Base-by-base conservation (phyloP, 2,888 invertebrate species). In the Troides helena region DNA sequence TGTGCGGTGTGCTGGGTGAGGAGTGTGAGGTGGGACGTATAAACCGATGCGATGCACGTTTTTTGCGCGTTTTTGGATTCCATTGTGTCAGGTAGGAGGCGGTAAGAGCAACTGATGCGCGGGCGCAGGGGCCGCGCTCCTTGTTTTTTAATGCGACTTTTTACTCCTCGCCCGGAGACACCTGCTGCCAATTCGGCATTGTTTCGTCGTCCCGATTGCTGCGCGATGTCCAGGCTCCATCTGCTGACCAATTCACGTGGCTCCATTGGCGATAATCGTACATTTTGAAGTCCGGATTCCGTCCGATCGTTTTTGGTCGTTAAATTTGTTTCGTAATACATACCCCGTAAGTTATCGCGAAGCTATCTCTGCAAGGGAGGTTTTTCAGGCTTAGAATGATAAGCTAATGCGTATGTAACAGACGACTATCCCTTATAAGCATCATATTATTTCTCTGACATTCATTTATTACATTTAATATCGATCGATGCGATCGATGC, bases 21-120 rank as follows among this genome's bases (percentile, higher is more conserved):
- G 74, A 72, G 74, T 74, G 75, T 71, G 73, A 73, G 73, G 67
- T 25, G 72, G 75, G 82, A 72, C 77, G 77, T 80, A 86, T 86
- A 86, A 87, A 87, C 87, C 82, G 78, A 76, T 71, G 78, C 79
- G 79, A 77, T 80, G 73, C 71, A 72, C 73, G 83, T 86, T 87
- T 88, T 89, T 81, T 81, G 74, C 84, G 73, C 67, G 64, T 86
- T 87, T 87, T 88, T 78, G 84, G 79, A 88, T 89, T 75, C 88
- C 87, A 77, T 80, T 80, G 84, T 85, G 87, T 82, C 86, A 86
- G 86, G 86, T 86, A 85, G 77, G 81, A 71, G 77, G 76, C 75
- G 78, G 79, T 76, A 59, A 58, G 80, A 76, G 70, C 75, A 63
- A 70, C 71, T 71, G 74, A 75, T 73, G 71, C 72, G 70, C 66